Percentiles rank a stretch among this genome's conserved stretches.
Conservation (phyloP, 2,797 vertebrate species). For the Acanthis flammea region DNA sequence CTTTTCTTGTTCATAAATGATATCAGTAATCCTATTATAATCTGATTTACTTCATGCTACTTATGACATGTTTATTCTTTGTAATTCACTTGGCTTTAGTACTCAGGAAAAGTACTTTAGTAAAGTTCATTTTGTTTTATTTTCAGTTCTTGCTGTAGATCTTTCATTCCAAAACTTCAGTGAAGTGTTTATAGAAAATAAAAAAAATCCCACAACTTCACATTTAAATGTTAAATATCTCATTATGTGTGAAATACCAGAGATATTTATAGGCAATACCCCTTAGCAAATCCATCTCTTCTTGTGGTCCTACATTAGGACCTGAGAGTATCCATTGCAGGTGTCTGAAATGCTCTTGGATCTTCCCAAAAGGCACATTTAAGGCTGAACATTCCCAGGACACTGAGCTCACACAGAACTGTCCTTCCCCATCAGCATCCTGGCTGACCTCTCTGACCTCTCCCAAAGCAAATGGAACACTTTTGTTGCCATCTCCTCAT, state of each 20-base stretch:
- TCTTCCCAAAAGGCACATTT: neutral
- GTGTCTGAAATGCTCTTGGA: neutral
- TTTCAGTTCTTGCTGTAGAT: neutral
- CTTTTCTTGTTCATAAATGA: neutral
- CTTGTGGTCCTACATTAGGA: neutral
- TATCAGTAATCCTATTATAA: constrained; percentile 30
- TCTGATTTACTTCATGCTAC: constrained; percentile 7
- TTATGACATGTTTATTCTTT: constrained; percentile 37
- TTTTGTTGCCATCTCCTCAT: neutral
- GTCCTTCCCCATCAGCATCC: neutral
- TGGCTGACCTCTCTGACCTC: neutral
- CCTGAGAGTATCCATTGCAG: neutral
- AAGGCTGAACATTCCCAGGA: neutral
- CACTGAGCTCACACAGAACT: neutral
- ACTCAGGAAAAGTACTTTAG: neutral
- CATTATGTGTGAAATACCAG: neutral
- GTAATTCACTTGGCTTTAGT: constrained; percentile 28
- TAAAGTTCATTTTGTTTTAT: neutral
- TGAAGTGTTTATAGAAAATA: neutral
- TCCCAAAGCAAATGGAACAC: neutral
- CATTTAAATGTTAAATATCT: neutral
- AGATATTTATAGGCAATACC: neutral
- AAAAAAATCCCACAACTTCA: neutral
- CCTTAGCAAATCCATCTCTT: neutral
- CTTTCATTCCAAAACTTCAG: neutral